phyloP scores from a whole-genome alignment of 2,797 vertebrate genomes.

The Sebastes kiyomatsui region DNA sequence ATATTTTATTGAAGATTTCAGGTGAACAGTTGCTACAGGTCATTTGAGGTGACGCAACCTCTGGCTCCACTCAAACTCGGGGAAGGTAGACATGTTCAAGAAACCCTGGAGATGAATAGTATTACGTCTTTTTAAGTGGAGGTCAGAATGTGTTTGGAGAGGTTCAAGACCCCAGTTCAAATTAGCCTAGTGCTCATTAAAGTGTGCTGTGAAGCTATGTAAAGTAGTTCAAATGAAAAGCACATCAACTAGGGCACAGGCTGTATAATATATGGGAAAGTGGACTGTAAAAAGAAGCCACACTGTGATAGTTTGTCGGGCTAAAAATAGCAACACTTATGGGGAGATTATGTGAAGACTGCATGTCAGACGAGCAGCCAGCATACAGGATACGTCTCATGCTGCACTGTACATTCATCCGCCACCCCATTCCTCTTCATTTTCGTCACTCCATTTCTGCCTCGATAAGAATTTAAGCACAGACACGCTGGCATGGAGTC shows the following conservation, averaged over 20 bases:
- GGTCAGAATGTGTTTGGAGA: slow-evolving; percentile 21
- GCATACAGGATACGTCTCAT: slow-evolving; percentile 56
- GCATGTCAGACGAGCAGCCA: slow-evolving; percentile 47
- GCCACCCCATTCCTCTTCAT: slow-evolving; percentile 25
- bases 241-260: slow-evolving; percentile 26
- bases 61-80: slow-evolving; percentile 14
- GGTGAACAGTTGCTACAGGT: slow-evolving; percentile 40
- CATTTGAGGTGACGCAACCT: slow-evolving; percentile 27
- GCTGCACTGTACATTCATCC: slow-evolving; percentile 47
- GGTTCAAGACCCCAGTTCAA: slow-evolving; percentile 13
- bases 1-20: slow-evolving; percentile 32
- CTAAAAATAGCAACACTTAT: slow-evolving; percentile 69
- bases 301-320: slow-evolving; percentile 38
- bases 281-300: slow-evolving; percentile 45
- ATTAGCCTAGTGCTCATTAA: slow-evolving; percentile 43
- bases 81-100: slow-evolving; percentile 12
- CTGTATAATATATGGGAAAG: slow-evolving; percentile 43
- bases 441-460: slow-evolving; percentile 34
- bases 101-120: slow-evolving; percentile 8
- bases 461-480: slow-evolving; percentile 30
- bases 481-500: not conserved
- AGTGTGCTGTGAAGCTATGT: slow-evolving; percentile 12
- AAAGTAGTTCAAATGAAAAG: slow-evolving; percentile 46
- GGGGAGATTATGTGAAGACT: slow-evolving; percentile 59
- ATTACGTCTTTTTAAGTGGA: not conserved